phyloP scores from a whole-genome alignment of 2,113 vertebrate species.

The Misgurnus mizolepis region DNA sequence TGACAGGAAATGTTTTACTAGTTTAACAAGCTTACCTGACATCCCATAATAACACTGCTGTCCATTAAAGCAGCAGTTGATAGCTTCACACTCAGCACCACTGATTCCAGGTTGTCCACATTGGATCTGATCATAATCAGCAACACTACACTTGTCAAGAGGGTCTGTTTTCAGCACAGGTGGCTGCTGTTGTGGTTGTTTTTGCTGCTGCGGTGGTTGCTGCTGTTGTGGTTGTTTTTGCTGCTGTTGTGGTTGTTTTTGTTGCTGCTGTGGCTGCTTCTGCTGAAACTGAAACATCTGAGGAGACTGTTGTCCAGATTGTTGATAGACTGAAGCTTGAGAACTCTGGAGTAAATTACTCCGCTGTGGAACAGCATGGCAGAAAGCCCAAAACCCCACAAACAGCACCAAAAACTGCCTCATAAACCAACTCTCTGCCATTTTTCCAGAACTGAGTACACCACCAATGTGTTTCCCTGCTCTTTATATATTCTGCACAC shows the following conservation, averaged over 20 bases:
- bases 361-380: too few species aligned
- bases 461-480: too few species aligned
- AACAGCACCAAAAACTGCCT: too few species aligned
- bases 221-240: too few species aligned
- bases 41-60: constrained; percentile 69
- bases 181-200: constrained; percentile 4
- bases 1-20: too few species aligned
- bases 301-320: neutral
- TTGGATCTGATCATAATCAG: constrained; percentile 55
- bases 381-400: too few species aligned
- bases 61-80: constrained; percentile 70
- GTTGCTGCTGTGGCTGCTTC: neutral
- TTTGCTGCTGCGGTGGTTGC: neutral
- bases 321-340: neutral
- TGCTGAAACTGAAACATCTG: neutral
- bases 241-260: too few species aligned
- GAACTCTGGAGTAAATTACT: neutral
- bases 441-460: too few species aligned
- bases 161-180: constrained; percentile 1
- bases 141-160: constrained; percentile 59
- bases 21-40: constrained; percentile 54
- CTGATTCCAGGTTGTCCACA: constrained; percentile 64
- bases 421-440: too few species aligned
- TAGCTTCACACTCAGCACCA: constrained; percentile 57
- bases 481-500: too few species aligned